Conservation (phyloP, 2,888 invertebrate genomes). For the Conistra vaccinii region DNA sequence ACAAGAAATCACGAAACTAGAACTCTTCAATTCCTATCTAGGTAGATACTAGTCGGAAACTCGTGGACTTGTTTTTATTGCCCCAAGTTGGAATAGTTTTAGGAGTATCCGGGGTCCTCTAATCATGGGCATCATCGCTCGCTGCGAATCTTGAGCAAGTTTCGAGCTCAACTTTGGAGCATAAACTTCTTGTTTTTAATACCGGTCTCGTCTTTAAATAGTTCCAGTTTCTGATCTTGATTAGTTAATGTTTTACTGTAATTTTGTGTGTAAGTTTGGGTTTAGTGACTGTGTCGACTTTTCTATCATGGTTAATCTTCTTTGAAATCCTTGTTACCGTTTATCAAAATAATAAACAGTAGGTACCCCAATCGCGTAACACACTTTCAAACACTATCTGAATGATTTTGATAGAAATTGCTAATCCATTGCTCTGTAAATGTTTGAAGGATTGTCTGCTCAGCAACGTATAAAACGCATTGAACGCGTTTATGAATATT, state of each 20-base stretch:
- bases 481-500: no score
- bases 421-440: no score
- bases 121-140: constrained; percentile 61
- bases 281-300: background rate
- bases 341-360: background rate
- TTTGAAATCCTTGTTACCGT: no score
- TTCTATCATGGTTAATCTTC: background rate
- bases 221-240: constrained; percentile 21
- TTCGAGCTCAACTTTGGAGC: constrained; percentile 50
- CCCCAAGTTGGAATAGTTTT: constrained; percentile 59
- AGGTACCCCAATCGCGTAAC: background rate
- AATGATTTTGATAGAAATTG: no score
- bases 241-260: constrained; percentile 15
- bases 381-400: background rate
- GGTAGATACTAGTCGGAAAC: constrained; percentile 24
- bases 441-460: no score
- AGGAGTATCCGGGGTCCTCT: constrained; percentile 50
- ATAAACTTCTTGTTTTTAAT: constrained; percentile 52
- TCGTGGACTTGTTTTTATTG: constrained; percentile 58
- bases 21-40: constrained; percentile 32
- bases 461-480: background rate
- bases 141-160: constrained; percentile 43
- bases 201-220: constrained; percentile 21
- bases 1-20: background rate
- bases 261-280: background rate